These are phyloP conservation scores for Drosophila mayri DNA, from an alignment of 1,140 invertebrate species.

Conservation along the genomic window DNA sequence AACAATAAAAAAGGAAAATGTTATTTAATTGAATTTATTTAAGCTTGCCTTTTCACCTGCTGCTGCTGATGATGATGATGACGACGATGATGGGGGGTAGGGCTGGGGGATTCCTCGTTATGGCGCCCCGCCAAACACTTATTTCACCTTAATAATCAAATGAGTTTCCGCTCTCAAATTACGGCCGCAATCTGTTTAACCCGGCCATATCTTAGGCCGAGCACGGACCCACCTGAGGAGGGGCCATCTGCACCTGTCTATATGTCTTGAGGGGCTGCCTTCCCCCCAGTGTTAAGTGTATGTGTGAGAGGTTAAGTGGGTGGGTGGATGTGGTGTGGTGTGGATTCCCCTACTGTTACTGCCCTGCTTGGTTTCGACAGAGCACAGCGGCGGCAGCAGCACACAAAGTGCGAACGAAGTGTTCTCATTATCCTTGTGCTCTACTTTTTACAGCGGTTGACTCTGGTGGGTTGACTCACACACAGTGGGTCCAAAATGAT, in stretches of 20 bases:
- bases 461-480: slow-evolving; percentile 30
- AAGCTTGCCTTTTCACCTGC: slow-evolving; percentile 77
- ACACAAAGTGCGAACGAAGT: slow-evolving; percentile 65
- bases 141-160: slow-evolving; percentile 84
- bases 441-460: slow-evolving; percentile 74
- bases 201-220: slow-evolving; percentile 45
- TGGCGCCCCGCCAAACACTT: slow-evolving; percentile 48
- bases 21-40: slow-evolving; percentile 84
- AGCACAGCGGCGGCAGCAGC: slow-evolving; percentile 3
- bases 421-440: slow-evolving; percentile 79
- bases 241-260: slow-evolving; percentile 58
- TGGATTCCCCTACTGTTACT: slow-evolving; percentile 17
- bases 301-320: slow-evolving; percentile 50
- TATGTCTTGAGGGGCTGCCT: slow-evolving; percentile 41
- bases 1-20: slow-evolving; percentile 81
- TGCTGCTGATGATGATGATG: slow-evolving; percentile 20
- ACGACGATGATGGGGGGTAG: not conserved
- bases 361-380: slow-evolving; percentile 14
- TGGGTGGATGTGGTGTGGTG: slow-evolving; percentile 18
- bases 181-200: slow-evolving; percentile 82
- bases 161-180: slow-evolving; percentile 82
- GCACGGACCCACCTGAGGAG: slow-evolving; percentile 12
- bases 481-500: slow-evolving; percentile 40
- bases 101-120: not conserved
- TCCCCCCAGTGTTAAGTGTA: slow-evolving; percentile 4